Percentiles rank a stretch among this genome's conserved stretches.
Evolutionary conservation across 1,140 invertebrate species (phyloP).

Genomic region (Tetranychus cinnabarinus): DNA sequence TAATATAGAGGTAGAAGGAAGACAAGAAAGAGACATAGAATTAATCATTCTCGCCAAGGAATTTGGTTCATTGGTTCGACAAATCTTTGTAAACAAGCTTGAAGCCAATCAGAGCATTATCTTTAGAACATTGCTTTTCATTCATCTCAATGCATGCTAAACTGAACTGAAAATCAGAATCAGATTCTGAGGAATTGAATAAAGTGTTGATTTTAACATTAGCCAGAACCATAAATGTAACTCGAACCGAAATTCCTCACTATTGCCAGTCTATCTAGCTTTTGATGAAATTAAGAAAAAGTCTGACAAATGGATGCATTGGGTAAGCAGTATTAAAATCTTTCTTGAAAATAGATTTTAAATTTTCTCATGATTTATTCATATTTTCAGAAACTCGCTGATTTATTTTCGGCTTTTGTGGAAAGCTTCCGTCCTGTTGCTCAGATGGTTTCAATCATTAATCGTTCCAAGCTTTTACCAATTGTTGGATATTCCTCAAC

Average conservation of each 20-base stretch:
- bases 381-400: slow-evolving; percentile 43
- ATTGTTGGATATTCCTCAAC: slow-evolving; percentile 71
- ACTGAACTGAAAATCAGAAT: slow-evolving; percentile 53
- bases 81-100: slow-evolving; percentile 36
- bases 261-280: slow-evolving; percentile 78
- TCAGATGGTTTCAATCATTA: slow-evolving; percentile 82
- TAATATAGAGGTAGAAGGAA: no score
- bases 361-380: background rate
- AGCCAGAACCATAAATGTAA: slow-evolving; percentile 79
- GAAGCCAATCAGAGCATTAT: slow-evolving; percentile 64
- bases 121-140: slow-evolving; percentile 40
- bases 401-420: slow-evolving; percentile 60
- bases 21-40: no score
- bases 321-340: slow-evolving; percentile 34
- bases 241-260: slow-evolving; percentile 68
- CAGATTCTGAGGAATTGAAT: slow-evolving; percentile 84
- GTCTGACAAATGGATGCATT: slow-evolving; percentile 48
- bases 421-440: slow-evolving; percentile 72
- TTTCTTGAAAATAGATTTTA: background rate
- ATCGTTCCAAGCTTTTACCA: slow-evolving; percentile 64
- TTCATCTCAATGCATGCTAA: slow-evolving; percentile 46
- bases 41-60: no score
- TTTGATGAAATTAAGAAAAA: slow-evolving; percentile 73
- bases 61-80: no score
- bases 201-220: slow-evolving; percentile 53